Evolutionary conservation across 2,888 invertebrate species (phyloP), one percentile per base, ranked within the genome.

Genomic region (Drosophila meridionalis): DNA sequence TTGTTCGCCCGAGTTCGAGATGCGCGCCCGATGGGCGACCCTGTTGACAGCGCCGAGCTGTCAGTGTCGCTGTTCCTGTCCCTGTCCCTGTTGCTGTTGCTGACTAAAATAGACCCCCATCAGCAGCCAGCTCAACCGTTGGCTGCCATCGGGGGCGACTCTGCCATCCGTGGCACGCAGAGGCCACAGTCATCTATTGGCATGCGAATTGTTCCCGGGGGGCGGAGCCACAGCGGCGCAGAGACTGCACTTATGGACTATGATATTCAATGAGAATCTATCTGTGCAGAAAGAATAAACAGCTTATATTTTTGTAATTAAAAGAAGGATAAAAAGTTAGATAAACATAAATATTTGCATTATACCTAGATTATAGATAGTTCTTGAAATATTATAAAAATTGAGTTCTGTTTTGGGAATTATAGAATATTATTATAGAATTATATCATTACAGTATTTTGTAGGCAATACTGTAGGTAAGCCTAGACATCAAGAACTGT

Each of bases 1-100:
- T 92, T 92, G 92, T 93, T 92, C 88, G 90, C 14, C 60, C 32
- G 60, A 40, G 50, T 90, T 91, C 86, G 73, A 80, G 82, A 82
- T 71, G 63, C 64, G 59, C 55, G 34, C 53, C 64, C 66, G 36
- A 34, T 20, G 61, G 71, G 55, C 69, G 75, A 75, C 73, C 57
- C 73, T 60, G 83, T 77, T 78, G 78, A 85, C 83, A 80, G 77
- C 73, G 42, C 45, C 73, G 78, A 73, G 69, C 80, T 78, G 81
- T 74, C 76, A 76, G 63, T 66, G 65, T 65, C 47, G 78, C 72
- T 80, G 43, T n/a, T n/a, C n/a, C n/a, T n/a, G n/a, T n/a, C n/a
- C n/a, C n/a, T n/a, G n/a, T n/a, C n/a, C n/a, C n/a, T n/a, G n/a
- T n/a, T n/a, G n/a, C n/a, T 66, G 65, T 65, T 43, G 78, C 72